phyloP scores from a whole-genome alignment of 2,797 vertebrate genomes.

The Petrocephalus schoutedeni region DNA sequence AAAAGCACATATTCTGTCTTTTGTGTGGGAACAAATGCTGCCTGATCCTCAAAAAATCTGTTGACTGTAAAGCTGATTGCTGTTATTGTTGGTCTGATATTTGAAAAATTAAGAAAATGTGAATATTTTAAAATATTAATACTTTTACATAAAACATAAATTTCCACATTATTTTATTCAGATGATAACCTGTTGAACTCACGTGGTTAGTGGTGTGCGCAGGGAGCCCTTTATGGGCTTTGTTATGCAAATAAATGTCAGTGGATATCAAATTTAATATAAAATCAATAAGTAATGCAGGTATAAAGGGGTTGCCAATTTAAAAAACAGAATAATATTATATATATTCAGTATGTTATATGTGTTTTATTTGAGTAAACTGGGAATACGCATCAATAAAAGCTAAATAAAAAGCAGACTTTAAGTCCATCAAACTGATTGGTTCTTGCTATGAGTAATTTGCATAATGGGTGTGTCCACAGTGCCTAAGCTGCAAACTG shows the following conservation, averaged over 20 bases:
- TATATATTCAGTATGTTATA: neutral
- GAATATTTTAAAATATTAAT: neutral
- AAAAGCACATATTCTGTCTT: neutral
- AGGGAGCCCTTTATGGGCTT: neutral
- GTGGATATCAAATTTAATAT: neutral
- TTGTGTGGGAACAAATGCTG: neutral
- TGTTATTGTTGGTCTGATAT: neutral
- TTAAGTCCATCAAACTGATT: slow-evolving; percentile 50
- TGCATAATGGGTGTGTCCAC: slow-evolving; percentile 67
- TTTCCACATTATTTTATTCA: neutral
- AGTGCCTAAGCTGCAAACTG: slow-evolving; percentile 53
- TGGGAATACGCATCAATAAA: neutral
- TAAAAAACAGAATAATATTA: neutral
- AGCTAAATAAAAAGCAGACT: slow-evolving; percentile 27
- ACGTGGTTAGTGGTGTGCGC: neutral
- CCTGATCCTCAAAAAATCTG: neutral
- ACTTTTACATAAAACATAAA: neutral
- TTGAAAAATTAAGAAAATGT: neutral
- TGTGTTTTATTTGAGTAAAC: neutral
- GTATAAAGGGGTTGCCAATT: neutral
- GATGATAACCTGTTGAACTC: neutral
- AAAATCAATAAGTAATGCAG: neutral
- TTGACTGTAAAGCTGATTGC: neutral
- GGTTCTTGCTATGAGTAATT: slow-evolving; percentile 51
- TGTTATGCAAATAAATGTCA: neutral